phyloP scores from a whole-genome alignment of 1,140 invertebrate genomes.

The Thaumetopoea pityocampa region DNA sequence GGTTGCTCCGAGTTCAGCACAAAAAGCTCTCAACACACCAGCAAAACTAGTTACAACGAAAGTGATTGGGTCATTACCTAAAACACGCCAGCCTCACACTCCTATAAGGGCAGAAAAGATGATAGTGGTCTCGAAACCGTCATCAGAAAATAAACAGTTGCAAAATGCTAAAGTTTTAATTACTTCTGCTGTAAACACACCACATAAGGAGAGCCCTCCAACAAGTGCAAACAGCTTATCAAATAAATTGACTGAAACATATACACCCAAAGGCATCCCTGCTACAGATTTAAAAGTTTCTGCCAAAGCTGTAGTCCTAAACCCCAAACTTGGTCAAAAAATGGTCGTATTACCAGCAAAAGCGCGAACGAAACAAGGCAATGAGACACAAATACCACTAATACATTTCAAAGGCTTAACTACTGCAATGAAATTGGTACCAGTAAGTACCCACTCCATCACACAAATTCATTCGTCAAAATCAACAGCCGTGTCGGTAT shows the following conservation, averaged over 20 bases:
- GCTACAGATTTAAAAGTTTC: conserved; percentile 71
- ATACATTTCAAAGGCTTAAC: conserved; percentile 68
- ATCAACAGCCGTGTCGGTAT: conserved; percentile 38
- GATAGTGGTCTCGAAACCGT: conserved; percentile 67
- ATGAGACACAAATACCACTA: conserved; percentile 56
- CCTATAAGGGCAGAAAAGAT: conserved; percentile 64
- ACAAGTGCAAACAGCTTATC: conserved; percentile 39
- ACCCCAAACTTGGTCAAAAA: conserved; percentile 71
- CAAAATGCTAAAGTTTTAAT: conserved; percentile 60
- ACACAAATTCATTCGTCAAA: conserved; percentile 41
- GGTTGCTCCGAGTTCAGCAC: conserved; percentile 47
- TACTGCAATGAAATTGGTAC: conserved; percentile 67
- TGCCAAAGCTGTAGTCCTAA: conserved; percentile 69
- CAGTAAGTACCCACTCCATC: conserved; percentile 57
- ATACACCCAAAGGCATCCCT: conserved; percentile 67
- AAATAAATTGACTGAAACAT: conserved; percentile 46
- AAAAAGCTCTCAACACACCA: conserved; percentile 51
- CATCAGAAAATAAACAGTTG: conserved; percentile 43
- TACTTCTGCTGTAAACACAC: conserved; percentile 50
- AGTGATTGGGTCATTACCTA: conserved; percentile 56
- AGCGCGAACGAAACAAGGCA: conserved; percentile 43
- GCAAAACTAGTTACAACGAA: conserved; percentile 67
- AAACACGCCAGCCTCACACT: conserved; percentile 34
- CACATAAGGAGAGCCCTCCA: conserved; percentile 37
- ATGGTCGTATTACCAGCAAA: conserved; percentile 72